Evolutionary conservation across 2,888 invertebrate genomes (phyloP).

Genomic region (Mylabris sibirica): DNA sequence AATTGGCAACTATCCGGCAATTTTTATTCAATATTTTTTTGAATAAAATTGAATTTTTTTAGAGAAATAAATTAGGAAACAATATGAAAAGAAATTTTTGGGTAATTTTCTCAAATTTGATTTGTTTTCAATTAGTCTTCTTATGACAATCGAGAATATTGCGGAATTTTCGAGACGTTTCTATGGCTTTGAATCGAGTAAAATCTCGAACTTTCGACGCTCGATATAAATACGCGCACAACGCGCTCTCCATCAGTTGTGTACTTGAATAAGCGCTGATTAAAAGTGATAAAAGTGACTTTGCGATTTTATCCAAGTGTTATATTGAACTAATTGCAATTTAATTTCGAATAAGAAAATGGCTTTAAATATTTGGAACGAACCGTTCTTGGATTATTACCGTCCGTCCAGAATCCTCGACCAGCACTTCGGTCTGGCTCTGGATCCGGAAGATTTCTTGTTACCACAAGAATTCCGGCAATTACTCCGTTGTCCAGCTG

Average conservation of each 20-base stretch:
- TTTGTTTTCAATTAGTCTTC: no score
- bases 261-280: not conserved
- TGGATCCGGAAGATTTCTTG: no score
- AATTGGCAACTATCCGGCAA: no score
- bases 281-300: not conserved
- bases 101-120: no score
- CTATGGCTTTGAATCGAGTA: not conserved
- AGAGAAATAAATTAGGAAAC: no score
- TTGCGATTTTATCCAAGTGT: not conserved
- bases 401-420: conserved; percentile 55
- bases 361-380: conserved; percentile 32
- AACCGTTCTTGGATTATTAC: conserved; percentile 24
- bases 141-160: no score
- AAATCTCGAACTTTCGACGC: not conserved
- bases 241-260: not conserved
- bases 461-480: conserved; percentile 48
- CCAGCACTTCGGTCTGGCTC: conserved; percentile 61
- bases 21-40: no score
- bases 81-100: no score
- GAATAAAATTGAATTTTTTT: no score
- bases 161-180: not conserved
- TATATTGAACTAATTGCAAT: no score
- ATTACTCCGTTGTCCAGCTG: conserved; percentile 38
- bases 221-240: not conserved
- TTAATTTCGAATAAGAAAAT: no score